A percentile compares a stretch with the other conserved stretches of the same genome.
phyloP scores from a whole-genome alignment of 2,888 invertebrate genomes.

The Scrobipalpa costella region DNA sequence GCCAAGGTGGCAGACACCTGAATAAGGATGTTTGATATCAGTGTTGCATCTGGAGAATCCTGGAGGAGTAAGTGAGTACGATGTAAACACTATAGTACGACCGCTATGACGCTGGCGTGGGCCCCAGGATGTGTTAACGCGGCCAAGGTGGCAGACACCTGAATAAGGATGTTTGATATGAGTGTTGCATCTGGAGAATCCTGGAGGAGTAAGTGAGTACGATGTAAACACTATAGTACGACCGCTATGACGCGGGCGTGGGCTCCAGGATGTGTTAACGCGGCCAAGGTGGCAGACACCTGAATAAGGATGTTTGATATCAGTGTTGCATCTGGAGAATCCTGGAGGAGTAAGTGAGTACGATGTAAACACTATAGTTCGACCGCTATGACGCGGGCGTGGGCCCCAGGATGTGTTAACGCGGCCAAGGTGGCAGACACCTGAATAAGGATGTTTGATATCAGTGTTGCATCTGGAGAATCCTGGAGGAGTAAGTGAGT shows the following conservation, averaged over 20 bases:
- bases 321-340: neutral
- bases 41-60: neutral
- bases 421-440: conserved; percentile 63
- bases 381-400: conserved; percentile 53
- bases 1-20: conserved; percentile 57
- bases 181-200: neutral
- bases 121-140: conserved; percentile 58
- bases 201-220: neutral
- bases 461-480: neutral
- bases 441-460: conserved; percentile 9
- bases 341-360: neutral
- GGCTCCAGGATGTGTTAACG: conserved; percentile 55
- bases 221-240: too few relatives aligned
- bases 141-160: conserved; percentile 60
- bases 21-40: neutral
- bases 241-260: conserved; percentile 53
- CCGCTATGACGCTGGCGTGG: conserved; percentile 53
- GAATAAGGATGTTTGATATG: neutral
- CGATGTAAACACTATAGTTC: too few relatives aligned
- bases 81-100: too few relatives aligned
- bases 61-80: neutral
- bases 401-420: conserved; percentile 53
- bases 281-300: conserved; percentile 61
- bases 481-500: neutral
- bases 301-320: conserved; percentile 4